A percentile compares a stretch with the other conserved stretches of the same genome.
Conservation (phyloP, 1,140 invertebrate genomes). For the Rhagoletis pomonella region DNA sequence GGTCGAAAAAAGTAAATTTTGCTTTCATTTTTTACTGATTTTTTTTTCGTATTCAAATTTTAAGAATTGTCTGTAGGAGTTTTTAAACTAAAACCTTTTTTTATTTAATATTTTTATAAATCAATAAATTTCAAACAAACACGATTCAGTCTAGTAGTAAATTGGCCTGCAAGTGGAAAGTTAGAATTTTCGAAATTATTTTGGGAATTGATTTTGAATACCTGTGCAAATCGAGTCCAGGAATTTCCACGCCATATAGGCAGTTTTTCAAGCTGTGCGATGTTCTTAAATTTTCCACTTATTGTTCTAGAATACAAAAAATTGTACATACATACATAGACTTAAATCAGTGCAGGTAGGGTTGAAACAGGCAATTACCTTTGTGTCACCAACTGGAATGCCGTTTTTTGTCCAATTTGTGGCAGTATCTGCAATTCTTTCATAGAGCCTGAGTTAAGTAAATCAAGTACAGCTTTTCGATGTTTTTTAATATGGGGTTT, state of each 20-base stretch:
- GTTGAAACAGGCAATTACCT: constrained; percentile 45
- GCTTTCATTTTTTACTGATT: too few species aligned
- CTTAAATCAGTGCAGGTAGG: too few species aligned
- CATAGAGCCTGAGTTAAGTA: constrained; percentile 59
- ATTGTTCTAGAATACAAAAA: constrained; percentile 56
- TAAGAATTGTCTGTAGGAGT: neutral
- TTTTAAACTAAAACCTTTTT: neutral
- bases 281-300: constrained; percentile 58
- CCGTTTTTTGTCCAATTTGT: constrained; percentile 62
- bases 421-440: constrained; percentile 60
- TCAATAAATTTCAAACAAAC: neutral
- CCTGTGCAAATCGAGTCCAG: constrained; percentile 59
- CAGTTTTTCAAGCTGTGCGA: constrained; percentile 58
- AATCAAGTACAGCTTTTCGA: constrained; percentile 57
- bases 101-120: neutral
- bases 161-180: constrained; percentile 45
- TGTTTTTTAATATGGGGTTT: constrained; percentile 53
- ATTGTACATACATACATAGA: too few species aligned
- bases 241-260: constrained; percentile 60
- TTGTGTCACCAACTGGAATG: constrained; percentile 59
- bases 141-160: constrained; percentile 10
- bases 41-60: too few species aligned
- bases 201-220: constrained; percentile 38
- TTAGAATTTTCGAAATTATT: constrained; percentile 1
- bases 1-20: too few species aligned